Evolutionary conservation across 2,888 invertebrate species (phyloP).

Genomic region (Pheosia tremula): DNA sequence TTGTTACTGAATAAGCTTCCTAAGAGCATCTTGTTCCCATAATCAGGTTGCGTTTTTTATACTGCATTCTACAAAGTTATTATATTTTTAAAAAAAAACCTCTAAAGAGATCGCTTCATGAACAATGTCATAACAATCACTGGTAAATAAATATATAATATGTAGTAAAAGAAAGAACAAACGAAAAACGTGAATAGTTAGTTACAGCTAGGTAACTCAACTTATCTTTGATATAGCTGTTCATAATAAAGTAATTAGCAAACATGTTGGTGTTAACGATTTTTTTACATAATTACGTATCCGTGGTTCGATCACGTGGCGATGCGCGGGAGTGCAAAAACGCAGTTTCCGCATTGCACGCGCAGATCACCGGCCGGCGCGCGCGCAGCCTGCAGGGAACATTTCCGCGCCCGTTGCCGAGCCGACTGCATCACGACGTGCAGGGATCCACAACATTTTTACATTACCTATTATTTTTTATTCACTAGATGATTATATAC

Average conservation of each 20-base stretch:
- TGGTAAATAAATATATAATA: too few relatives aligned
- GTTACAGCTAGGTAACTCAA: too few relatives aligned
- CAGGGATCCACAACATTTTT: slow-evolving; percentile 50
- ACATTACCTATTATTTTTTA: background rate
- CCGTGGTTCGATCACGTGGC: slow-evolving; percentile 12
- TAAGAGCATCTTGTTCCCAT: too few relatives aligned
- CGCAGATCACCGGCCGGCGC: slow-evolving; percentile 38
- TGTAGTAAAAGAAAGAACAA: too few relatives aligned
- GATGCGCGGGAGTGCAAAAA: slow-evolving; percentile 44
- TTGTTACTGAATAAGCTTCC: too few relatives aligned
- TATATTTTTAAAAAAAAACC: too few relatives aligned
- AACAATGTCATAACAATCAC: too few relatives aligned
- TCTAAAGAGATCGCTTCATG: too few relatives aligned
- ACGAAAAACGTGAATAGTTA: too few relatives aligned
- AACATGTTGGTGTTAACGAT: slow-evolving; percentile 17
- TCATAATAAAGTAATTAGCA: slow-evolving; percentile 19
- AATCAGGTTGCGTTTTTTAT: too few relatives aligned
- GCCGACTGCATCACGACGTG: slow-evolving; percentile 50
- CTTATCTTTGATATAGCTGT: slow-evolving; percentile 9
- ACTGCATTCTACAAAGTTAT: too few relatives aligned
- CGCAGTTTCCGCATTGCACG: slow-evolving; percentile 68
- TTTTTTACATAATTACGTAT: slow-evolving; percentile 32
- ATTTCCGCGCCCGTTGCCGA: slow-evolving; percentile 54
- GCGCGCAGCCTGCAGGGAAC: slow-evolving; percentile 57
- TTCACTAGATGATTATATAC: too few relatives aligned